Evolutionary conservation across 1,140 invertebrate genomes (phyloP).

Genomic region (Eumaeus atala): DNA sequence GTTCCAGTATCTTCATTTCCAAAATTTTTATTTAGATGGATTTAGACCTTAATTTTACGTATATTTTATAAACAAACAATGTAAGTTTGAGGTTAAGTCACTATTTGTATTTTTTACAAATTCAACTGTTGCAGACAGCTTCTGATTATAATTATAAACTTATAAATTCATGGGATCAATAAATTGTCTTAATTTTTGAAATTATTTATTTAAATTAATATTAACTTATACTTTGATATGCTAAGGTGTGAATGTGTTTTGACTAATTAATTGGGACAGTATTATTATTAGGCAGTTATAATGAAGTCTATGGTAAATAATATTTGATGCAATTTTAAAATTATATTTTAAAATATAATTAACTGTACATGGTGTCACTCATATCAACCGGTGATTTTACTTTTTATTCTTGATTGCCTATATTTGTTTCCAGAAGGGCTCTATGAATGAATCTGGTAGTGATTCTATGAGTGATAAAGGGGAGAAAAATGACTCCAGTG

Average conservation of each 20-base stretch:
- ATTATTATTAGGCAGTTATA: too few relatives aligned
- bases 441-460: constrained; percentile 78
- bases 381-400: too few relatives aligned
- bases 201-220: constrained; percentile 3
- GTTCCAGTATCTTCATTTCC: background rate
- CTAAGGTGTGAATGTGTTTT: background rate
- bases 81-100: background rate
- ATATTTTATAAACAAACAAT: constrained; percentile 9
- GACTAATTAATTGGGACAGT: background rate
- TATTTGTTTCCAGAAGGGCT: constrained; percentile 74
- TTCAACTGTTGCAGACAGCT: background rate
- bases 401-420: background rate
- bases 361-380: background rate
- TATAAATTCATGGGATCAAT: background rate
- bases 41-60: background rate
- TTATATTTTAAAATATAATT: too few relatives aligned
- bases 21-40: background rate
- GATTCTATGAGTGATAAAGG: constrained; percentile 78
- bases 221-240: background rate
- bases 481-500: constrained; percentile 76
- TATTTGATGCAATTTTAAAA: too few relatives aligned
- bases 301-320: too few relatives aligned
- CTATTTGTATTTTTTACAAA: background rate
- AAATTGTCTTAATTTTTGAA: too few relatives aligned
- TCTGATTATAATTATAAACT: background rate